Conservation (phyloP, 2,113 vertebrate genomes). For the Synodontis membranacea region DNA sequence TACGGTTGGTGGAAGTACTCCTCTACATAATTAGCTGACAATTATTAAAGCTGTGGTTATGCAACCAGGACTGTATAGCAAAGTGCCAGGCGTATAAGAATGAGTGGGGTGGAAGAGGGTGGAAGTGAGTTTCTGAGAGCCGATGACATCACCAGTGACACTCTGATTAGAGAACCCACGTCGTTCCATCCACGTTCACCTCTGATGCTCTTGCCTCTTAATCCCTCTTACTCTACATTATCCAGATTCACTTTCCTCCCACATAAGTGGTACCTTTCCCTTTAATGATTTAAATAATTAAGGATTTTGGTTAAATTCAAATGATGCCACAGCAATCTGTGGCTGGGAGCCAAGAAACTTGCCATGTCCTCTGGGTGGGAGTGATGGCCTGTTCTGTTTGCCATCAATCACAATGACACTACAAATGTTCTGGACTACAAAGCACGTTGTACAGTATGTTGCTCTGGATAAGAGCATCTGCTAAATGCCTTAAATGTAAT, state of each 20-base stretch:
- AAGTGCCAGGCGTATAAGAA: conserved; percentile 35
- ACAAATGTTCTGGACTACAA: too few species aligned
- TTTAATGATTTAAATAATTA: too few species aligned
- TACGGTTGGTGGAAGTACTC: conserved; percentile 39
- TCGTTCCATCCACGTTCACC: background rate
- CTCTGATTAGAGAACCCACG: conserved; percentile 7
- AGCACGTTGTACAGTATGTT: too few species aligned
- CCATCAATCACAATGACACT: background rate
- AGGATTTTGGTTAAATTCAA: too few species aligned
- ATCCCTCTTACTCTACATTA: background rate
- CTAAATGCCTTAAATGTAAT: too few species aligned
- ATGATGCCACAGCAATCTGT: background rate
- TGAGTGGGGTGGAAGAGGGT: conserved; percentile 31
- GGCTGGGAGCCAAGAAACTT: background rate
- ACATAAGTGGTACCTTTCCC: background rate
- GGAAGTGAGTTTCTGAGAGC: background rate
- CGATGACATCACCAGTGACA: conserved; percentile 5
- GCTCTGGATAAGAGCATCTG: too few species aligned
- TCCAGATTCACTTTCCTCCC: background rate
- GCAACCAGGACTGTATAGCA: conserved; percentile 67
- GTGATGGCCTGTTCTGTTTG: background rate
- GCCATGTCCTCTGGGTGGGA: background rate
- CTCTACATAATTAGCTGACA: conserved; percentile 57
- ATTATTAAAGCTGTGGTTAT: conserved; percentile 47
- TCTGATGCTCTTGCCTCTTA: background rate